Conservation (phyloP, 2,113 vertebrate species). For the Amblyornis subalaris region DNA sequence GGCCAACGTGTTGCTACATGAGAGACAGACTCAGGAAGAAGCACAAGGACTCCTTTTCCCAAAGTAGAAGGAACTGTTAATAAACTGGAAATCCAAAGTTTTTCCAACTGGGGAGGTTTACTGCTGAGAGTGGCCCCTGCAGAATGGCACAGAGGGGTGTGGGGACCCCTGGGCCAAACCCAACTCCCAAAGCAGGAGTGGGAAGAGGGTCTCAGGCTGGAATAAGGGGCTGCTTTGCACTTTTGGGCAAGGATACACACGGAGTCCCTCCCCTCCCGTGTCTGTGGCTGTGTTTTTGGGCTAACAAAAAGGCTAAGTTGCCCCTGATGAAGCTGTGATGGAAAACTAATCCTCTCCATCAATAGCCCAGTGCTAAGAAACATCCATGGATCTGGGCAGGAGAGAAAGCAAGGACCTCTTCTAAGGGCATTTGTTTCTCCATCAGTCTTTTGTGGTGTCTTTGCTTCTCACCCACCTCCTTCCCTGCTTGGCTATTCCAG, state of each 20-base stretch:
- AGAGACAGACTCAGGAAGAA: background rate
- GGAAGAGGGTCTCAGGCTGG: background rate
- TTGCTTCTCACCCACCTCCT: background rate
- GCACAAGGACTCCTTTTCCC: background rate
- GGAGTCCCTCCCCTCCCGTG: fast-evolving
- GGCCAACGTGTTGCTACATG: background rate
- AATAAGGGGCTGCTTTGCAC: background rate
- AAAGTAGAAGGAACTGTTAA: background rate
- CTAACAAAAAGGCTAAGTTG: background rate
- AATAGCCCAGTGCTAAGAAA: slow-evolving; percentile 6
- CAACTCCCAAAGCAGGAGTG: fast-evolving
- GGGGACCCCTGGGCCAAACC: background rate
- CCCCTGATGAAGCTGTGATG: slow-evolving; percentile 14
- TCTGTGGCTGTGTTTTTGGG: background rate
- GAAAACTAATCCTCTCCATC: slow-evolving; percentile 22
- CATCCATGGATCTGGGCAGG: background rate
- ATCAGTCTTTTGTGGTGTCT: background rate
- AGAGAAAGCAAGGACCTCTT: background rate
- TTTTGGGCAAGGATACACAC: background rate
- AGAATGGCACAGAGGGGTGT: background rate
- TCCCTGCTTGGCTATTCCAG: background rate
- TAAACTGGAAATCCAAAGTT: background rate
- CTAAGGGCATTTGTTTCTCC: background rate
- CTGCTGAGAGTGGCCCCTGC: background rate
- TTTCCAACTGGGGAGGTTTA: background rate